phyloP scores from a whole-genome alignment of 1,140 invertebrate species.

The Drosophila lini region DNA sequence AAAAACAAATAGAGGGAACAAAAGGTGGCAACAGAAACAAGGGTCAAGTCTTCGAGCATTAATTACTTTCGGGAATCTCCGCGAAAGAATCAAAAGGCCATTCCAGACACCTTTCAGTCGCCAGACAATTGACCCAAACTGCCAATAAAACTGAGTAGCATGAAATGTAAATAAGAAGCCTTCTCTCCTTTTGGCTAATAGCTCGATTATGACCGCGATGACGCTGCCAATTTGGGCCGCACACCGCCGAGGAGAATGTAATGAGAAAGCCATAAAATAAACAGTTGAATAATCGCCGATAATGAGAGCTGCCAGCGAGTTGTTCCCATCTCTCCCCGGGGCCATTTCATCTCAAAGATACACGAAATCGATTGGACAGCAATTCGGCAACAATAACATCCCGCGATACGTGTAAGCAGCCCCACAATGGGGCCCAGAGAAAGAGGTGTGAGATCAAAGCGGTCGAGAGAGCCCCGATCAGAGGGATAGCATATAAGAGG shows the following conservation, averaged over 20 bases:
- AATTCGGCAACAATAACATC: slow-evolving; percentile 25
- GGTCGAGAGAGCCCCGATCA: slow-evolving; percentile 44
- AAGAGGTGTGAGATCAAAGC: slow-evolving; percentile 63
- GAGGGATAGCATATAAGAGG: slow-evolving; percentile 36
- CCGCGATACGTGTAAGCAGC: slow-evolving; percentile 36
- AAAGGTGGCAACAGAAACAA: slow-evolving; percentile 23
- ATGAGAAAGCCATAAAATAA: slow-evolving; percentile 82
- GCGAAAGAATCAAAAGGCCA: slow-evolving; percentile 35
- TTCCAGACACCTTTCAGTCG: slow-evolving; percentile 59
- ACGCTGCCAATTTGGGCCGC: slow-evolving; percentile 68
- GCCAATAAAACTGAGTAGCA: slow-evolving; percentile 80
- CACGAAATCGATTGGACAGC: slow-evolving; percentile 75
- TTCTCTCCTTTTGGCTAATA: slow-evolving; percentile 64
- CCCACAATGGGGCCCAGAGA: slow-evolving; percentile 31
- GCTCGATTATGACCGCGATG: slow-evolving; percentile 74
- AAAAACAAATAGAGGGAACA: slow-evolving; percentile 13
- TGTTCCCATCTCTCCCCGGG: slow-evolving; percentile 53
- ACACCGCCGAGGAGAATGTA: slow-evolving; percentile 52
- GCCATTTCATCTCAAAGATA: slow-evolving; percentile 39
- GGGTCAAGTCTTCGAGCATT: slow-evolving; percentile 8
- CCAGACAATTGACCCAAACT: slow-evolving; percentile 79
- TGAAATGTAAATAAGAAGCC: slow-evolving; percentile 78
- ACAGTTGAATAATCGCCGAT: slow-evolving; percentile 79
- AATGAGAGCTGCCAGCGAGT: slow-evolving; percentile 57
- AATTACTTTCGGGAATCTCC: slow-evolving; percentile 37